phyloP scores from a whole-genome alignment of 2,113 vertebrate species.

The Callipepla squamata region DNA sequence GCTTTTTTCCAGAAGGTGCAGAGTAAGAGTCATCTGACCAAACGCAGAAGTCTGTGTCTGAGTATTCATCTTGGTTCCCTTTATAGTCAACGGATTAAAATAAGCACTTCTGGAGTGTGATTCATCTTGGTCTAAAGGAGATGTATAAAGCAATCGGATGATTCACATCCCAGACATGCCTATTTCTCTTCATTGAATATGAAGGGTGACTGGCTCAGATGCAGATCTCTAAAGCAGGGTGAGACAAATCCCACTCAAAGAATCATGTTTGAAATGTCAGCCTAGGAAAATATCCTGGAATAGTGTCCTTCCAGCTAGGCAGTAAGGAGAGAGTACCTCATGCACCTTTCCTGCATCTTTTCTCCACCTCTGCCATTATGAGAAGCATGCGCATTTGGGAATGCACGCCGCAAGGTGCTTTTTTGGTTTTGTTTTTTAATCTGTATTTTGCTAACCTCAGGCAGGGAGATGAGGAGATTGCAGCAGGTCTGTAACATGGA shows the following conservation, averaged over 20 bases:
- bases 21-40: slow-evolving; percentile 19
- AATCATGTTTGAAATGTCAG: slow-evolving; percentile 17
- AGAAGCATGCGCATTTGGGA: background rate
- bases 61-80: slow-evolving; percentile 47
- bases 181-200: slow-evolving; percentile 41
- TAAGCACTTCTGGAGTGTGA: slow-evolving; percentile 32
- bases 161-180: slow-evolving; percentile 57
- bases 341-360: background rate
- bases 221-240: slow-evolving; percentile 31
- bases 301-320: background rate
- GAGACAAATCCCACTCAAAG: slow-evolving; percentile 46
- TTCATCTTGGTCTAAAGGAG: slow-evolving; percentile 52
- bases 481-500: background rate
- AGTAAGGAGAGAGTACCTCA: background rate
- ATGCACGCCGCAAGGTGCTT: background rate
- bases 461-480: background rate
- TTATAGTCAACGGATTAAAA: slow-evolving; percentile 48
- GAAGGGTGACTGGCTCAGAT: slow-evolving; percentile 41
- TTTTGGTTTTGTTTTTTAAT: background rate
- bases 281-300: slow-evolving; percentile 27
- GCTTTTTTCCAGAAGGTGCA: slow-evolving; percentile 27
- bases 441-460: background rate
- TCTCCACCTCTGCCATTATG: background rate
- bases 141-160: slow-evolving; percentile 44
- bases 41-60: slow-evolving; percentile 20